Evolutionary conservation across 2,888 invertebrate genomes (phyloP).

Genomic region (Tenodera sinensis): DNA sequence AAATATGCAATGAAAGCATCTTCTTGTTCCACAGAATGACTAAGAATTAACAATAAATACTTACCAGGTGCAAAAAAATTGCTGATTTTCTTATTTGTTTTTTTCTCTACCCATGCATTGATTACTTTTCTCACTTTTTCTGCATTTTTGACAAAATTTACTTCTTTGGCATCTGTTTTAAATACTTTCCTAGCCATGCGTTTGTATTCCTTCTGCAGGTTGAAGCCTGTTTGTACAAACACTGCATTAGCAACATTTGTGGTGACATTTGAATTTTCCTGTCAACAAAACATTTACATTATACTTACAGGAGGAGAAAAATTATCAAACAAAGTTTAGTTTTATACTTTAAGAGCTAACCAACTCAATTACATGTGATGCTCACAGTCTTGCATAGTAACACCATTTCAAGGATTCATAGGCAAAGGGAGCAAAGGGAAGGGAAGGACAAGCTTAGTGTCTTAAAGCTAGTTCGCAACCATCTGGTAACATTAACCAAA

Average conservation of each 20-base stretch:
- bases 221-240: constrained; percentile 11
- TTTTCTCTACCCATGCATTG: constrained; percentile 73
- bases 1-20: no score
- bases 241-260: constrained; percentile 26
- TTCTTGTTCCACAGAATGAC: no score
- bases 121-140: constrained; percentile 55
- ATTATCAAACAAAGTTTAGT: no score
- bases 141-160: constrained; percentile 57
- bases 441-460: no score
- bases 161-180: constrained; percentile 56
- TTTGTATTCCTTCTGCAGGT: constrained; percentile 13
- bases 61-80: constrained; percentile 61
- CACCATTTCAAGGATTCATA: no score
- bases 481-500: no score
- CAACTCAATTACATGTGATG: no score
- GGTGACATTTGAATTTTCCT: neutral
- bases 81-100: constrained; percentile 79
- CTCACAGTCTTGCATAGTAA: no score
- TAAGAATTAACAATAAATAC: neutral
- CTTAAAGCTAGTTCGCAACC: no score
- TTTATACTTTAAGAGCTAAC: no score
- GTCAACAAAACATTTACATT: neutral
- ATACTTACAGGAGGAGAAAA: no score
- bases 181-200: constrained; percentile 58
- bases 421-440: no score